A percentile compares a stretch with the other conserved stretches of the same genome.
phyloP scores from a whole-genome alignment of 2,888 invertebrate species.

The Junonia oenone region DNA sequence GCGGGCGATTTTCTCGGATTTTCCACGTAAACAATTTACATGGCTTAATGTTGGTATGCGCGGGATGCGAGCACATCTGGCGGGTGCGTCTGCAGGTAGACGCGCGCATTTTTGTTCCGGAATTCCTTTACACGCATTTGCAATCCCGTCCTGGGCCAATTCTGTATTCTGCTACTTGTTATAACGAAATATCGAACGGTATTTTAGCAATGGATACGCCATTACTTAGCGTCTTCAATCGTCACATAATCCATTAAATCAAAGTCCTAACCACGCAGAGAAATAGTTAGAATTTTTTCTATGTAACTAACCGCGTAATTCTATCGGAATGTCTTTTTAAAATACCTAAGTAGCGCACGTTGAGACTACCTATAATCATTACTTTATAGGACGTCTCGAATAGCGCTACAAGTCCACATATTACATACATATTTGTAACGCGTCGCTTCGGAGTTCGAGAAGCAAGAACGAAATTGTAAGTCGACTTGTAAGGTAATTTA shows the following conservation, averaged over 20 bases:
- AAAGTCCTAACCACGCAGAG: too few relatives aligned
- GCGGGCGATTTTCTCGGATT: conserved; percentile 68
- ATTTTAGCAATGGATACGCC: conserved; percentile 20
- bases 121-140: conserved; percentile 73
- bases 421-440: not conserved
- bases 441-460: not conserved
- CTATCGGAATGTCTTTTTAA: conserved; percentile 41
- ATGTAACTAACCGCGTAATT: conserved; percentile 47
- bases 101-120: conserved; percentile 69
- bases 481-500: conserved; percentile 38
- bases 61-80: conserved; percentile 47
- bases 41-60: conserved; percentile 53
- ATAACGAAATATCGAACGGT: conserved; percentile 19
- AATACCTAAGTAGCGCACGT: conserved; percentile 37
- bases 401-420: conserved; percentile 3
- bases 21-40: conserved; percentile 74
- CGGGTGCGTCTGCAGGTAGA: conserved; percentile 59
- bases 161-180: conserved; percentile 9
- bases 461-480: conserved; percentile 10
- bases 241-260: too few relatives aligned
- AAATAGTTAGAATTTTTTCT: conserved; percentile 46
- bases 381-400: conserved; percentile 15
- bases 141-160: conserved; percentile 55
- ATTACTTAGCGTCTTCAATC: too few relatives aligned
- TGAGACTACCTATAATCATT: conserved; percentile 26